Evolutionary conservation across 2,888 invertebrate genomes (phyloP).

Genomic region (Sminthurinus aureus): DNA sequence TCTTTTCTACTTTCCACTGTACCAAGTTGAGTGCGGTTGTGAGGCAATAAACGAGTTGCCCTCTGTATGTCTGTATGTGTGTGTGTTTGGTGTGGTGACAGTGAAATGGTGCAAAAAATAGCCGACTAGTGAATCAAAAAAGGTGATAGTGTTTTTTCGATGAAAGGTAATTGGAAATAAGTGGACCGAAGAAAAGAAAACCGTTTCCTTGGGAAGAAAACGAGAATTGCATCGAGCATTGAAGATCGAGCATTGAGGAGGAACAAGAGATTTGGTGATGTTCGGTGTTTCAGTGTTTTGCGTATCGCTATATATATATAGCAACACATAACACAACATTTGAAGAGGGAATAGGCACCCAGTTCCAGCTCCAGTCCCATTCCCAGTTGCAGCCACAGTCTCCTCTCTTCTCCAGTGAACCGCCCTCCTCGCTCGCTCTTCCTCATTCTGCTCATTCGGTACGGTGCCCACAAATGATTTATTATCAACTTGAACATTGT

Average conservation of each 20-base stretch:
- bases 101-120: constrained; percentile 45
- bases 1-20: not conserved
- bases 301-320: too few relatives aligned
- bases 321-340: too few relatives aligned
- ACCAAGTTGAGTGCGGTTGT: too few relatives aligned
- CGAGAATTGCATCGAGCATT: too few relatives aligned
- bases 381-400: too few relatives aligned
- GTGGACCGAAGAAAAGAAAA: constrained; percentile 53
- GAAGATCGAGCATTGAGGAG: too few relatives aligned
- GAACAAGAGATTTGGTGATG: too few relatives aligned
- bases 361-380: not conserved
- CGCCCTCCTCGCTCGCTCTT: not conserved
- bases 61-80: not conserved
- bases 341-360: too few relatives aligned
- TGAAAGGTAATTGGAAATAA: constrained; percentile 57
- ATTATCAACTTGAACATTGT: constrained; percentile 50
- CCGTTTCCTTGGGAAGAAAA: constrained; percentile 38
- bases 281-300: constrained; percentile 14
- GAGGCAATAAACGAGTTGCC: too few relatives aligned
- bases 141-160: constrained; percentile 50
- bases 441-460: not conserved
- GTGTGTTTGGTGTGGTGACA: constrained; percentile 32
- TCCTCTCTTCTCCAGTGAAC: too few relatives aligned
- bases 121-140: constrained; percentile 39
- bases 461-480: constrained; percentile 51